phyloP scores from a whole-genome alignment of 2,888 invertebrate genomes.

The Oscheius sp. region DNA sequence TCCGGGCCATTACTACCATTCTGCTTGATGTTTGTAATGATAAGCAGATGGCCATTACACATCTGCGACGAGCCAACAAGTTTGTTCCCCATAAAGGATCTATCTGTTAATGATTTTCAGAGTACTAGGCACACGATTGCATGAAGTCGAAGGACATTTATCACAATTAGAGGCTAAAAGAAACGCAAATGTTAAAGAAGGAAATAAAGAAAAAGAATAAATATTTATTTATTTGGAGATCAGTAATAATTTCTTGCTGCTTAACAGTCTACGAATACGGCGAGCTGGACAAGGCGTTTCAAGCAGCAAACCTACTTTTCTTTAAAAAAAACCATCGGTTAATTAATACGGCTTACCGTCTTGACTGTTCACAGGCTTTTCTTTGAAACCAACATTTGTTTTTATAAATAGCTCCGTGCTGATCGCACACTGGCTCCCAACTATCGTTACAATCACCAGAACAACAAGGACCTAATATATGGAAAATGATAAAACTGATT shows the following conservation, averaged over 20 bases:
- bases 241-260: neutral
- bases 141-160: slow-evolving; percentile 78
- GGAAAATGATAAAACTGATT: neutral
- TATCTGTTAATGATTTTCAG: slow-evolving; percentile 73
- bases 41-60: slow-evolving; percentile 83
- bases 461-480: slow-evolving; percentile 53
- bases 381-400: slow-evolving; percentile 49
- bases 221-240: slow-evolving; percentile 12
- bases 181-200: slow-evolving; percentile 39
- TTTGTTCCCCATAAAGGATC: slow-evolving; percentile 69
- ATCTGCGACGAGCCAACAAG: slow-evolving; percentile 87
- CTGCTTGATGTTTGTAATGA: slow-evolving; percentile 85
- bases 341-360: slow-evolving; percentile 30
- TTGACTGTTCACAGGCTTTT: slow-evolving; percentile 48
- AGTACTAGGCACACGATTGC: slow-evolving; percentile 82
- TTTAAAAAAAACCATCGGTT: neutral
- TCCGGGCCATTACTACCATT: slow-evolving; percentile 82
- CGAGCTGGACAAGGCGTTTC: slow-evolving; percentile 37
- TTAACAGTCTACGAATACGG: slow-evolving; percentile 12
- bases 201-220: neutral
- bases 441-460: slow-evolving; percentile 44
- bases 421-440: slow-evolving; percentile 52
- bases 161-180: slow-evolving; percentile 35
- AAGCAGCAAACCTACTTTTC: slow-evolving; percentile 21
- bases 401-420: slow-evolving; percentile 52